Percentiles rank a stretch among this genome's conserved stretches.
Conservation (phyloP, 2,888 invertebrate genomes). For the Gastracanthus pulcherrimus region DNA sequence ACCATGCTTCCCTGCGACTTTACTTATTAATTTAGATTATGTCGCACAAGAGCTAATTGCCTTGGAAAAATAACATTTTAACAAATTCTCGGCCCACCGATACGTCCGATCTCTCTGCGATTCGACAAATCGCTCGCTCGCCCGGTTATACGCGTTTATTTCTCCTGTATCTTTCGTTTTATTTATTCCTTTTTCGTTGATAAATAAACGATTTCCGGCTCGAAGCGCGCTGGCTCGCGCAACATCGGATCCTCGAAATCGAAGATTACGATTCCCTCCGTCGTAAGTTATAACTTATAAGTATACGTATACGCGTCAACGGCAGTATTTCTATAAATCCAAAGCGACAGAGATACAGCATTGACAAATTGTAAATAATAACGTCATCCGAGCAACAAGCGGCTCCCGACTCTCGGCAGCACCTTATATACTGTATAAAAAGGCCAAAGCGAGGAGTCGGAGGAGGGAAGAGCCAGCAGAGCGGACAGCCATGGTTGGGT, state of each 20-base stretch:
- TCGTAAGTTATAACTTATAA: too few relatives aligned
- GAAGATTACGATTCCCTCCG: too few relatives aligned
- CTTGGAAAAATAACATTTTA: constrained; percentile 43
- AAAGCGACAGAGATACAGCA: background rate
- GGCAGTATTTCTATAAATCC: background rate
- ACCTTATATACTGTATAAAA: too few relatives aligned
- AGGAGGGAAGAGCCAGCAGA: constrained; percentile 8
- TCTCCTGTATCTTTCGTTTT: too few relatives aligned
- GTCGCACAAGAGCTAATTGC: constrained; percentile 75
- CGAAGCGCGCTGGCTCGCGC: background rate
- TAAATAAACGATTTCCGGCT: background rate
- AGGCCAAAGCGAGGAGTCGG: background rate
- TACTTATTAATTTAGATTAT: constrained; percentile 77
- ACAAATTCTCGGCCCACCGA: constrained; percentile 9
- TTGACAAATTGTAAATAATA: background rate
- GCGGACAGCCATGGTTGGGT: constrained; percentile 1
- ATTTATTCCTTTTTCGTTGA: too few relatives aligned
- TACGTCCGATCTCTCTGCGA: background rate
- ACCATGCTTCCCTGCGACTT: constrained; percentile 72
- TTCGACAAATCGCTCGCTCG: background rate
- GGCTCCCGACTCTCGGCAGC: too few relatives aligned
- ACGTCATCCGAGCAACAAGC: background rate
- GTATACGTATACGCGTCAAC: too few relatives aligned
- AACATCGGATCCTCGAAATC: too few relatives aligned
- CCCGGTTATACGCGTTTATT: too few relatives aligned